These are phyloP conservation scores for Phyllotreta striolata DNA, from an alignment of 2,888 invertebrate species.

Conservation along the genomic window DNA sequence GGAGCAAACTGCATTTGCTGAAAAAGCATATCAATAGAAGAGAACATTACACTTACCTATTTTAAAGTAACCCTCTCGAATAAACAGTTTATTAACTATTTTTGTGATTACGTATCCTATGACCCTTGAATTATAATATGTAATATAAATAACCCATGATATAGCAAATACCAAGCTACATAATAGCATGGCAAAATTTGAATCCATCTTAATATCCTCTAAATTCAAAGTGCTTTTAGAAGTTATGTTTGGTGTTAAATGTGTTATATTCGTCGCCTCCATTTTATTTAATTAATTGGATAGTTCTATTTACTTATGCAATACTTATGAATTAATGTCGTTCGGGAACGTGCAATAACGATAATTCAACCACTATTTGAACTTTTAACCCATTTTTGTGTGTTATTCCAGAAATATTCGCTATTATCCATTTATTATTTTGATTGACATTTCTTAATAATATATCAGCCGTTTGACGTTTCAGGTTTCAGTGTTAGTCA, in stretches of 20 bases:
- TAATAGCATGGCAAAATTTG: slow-evolving; percentile 78
- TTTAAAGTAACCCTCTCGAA: slow-evolving; percentile 86
- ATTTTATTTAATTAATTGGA: slow-evolving; percentile 20
- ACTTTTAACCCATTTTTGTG: slow-evolving; percentile 19
- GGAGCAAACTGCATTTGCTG: too few relatives aligned
- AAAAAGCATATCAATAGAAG: too few relatives aligned
- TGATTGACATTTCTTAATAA: not conserved
- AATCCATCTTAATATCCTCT: slow-evolving; percentile 79
- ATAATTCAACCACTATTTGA: slow-evolving; percentile 3
- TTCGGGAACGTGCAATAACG: not conserved
- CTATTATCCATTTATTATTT: slow-evolving; percentile 5
- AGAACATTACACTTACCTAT: slow-evolving; percentile 78
- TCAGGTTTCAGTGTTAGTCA: too few relatives aligned
- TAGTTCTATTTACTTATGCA: not conserved
- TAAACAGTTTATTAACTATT: slow-evolving; percentile 85
- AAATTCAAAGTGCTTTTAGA: slow-evolving; percentile 51
- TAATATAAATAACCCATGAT: slow-evolving; percentile 92
- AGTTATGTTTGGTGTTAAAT: slow-evolving; percentile 43
- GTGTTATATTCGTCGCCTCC: slow-evolving; percentile 31
- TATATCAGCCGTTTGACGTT: too few relatives aligned
- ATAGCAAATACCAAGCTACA: slow-evolving; percentile 84
- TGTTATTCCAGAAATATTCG: slow-evolving; percentile 5
- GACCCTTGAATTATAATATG: slow-evolving; percentile 93
- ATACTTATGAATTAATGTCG: not conserved
- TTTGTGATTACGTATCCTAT: slow-evolving; percentile 90